Evolutionary conservation across 1,140 invertebrate genomes (phyloP).

Genomic region (Danaus plexippus): DNA sequence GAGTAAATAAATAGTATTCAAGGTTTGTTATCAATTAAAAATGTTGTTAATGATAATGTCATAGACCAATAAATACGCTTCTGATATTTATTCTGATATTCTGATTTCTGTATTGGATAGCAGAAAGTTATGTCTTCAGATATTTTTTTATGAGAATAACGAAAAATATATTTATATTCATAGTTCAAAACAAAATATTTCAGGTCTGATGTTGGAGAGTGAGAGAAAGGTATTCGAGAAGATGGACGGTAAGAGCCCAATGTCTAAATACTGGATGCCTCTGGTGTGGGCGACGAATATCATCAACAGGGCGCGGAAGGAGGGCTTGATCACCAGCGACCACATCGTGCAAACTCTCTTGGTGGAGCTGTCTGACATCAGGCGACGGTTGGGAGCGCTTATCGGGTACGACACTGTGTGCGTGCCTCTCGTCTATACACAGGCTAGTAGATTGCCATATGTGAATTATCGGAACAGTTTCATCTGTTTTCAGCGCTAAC

Average conservation of each 20-base stretch:
- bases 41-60: too few species aligned
- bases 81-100: too few species aligned
- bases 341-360: conserved; percentile 90
- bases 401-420: conserved; percentile 97
- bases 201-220: conserved; percentile 91
- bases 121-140: too few species aligned
- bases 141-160: too few species aligned
- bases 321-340: conserved; percentile 85
- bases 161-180: background rate
- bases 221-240: conserved; percentile 92
- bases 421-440: conserved; percentile 97
- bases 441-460: conserved; percentile 72
- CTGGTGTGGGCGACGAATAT: conserved; percentile 93
- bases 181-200: conserved; percentile 15
- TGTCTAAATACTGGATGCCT: conserved; percentile 95
- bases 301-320: conserved; percentile 87
- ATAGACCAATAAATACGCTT: too few species aligned
- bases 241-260: conserved; percentile 87
- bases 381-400: conserved; percentile 82
- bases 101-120: too few species aligned
- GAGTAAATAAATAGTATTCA: too few species aligned
- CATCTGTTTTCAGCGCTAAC: too few species aligned
- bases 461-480: background rate
- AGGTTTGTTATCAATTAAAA: too few species aligned
- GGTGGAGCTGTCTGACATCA: conserved; percentile 86